Conservation (phyloP, 2,113 vertebrate genomes). For the Festucalex cinctus region DNA sequence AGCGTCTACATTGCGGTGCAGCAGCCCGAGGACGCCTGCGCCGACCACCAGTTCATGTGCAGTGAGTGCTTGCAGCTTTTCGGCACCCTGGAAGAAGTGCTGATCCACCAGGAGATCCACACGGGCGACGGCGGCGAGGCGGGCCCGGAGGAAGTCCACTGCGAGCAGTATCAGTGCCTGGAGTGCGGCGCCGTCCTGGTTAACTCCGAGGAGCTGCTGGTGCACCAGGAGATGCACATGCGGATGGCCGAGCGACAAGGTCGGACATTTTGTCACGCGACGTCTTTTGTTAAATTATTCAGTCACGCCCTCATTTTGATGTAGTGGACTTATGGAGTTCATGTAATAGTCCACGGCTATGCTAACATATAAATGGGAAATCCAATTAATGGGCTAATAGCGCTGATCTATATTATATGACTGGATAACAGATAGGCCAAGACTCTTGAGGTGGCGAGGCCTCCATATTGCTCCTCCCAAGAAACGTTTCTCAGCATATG, state of each 20-base stretch:
- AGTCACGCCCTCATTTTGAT: background rate
- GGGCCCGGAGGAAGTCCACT: slow-evolving; percentile 51
- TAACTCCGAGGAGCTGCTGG: slow-evolving; percentile 79
- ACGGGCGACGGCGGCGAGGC: slow-evolving; percentile 50
- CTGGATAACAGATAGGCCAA: no score
- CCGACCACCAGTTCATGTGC: slow-evolving; percentile 90
- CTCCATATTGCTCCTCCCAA: no score
- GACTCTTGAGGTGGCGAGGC: no score
- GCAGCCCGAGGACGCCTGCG: slow-evolving; percentile 62
- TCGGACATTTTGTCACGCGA: slow-evolving; percentile 22
- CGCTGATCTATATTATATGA: no score
- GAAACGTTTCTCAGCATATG: no score
- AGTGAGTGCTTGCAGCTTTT: slow-evolving; percentile 86
- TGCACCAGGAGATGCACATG: slow-evolving; percentile 86
- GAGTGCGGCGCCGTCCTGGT: slow-evolving; percentile 81
- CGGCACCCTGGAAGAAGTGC: slow-evolving; percentile 82
- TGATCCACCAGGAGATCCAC: slow-evolving; percentile 86
- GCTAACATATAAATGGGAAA: no score
- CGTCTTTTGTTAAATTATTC: background rate
- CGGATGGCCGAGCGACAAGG: slow-evolving; percentile 70
- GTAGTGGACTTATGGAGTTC: no score
- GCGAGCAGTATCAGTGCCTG: slow-evolving; percentile 83
- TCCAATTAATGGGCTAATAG: no score
- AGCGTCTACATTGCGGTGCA: slow-evolving; percentile 38
- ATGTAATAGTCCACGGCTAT: no score